Base-by-base conservation (phyloP, 1,140 invertebrate species). In the Drosophila subpulchrella region DNA sequence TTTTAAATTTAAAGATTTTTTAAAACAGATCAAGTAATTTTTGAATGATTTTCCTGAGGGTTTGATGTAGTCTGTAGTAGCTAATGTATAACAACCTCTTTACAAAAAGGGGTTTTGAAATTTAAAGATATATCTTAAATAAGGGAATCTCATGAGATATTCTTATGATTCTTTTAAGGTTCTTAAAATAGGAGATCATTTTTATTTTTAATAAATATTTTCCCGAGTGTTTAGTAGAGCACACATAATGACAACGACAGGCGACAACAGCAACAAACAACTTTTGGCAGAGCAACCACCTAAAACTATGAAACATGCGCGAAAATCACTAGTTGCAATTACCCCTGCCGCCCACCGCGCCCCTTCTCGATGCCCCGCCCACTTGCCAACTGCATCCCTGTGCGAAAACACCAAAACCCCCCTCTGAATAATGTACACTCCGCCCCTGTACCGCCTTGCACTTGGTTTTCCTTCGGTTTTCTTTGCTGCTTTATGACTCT, bases 221-320 rank as follows among this genome's bases (percentile, higher is more conserved):
- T 51, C 8, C n/a, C 0, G n/a, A 53, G 36, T 74, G 58, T 39
- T 61, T 48, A 48, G 55, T 77, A 61, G 68, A 81, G 77, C 68
- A 83, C 55, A 79, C 73, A 88, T 77, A 88, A 88, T 83, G 83
- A 83, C 81, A 86, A 89, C 84, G 76, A 81, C 80, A 78, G 68
- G 48, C 75, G 68, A 78, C 62, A 83, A 59, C 66, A 70, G 56
- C 74, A 85, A 61, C 44, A 70, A 65, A 61, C 39, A 81, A 56
- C 30, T 71, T 71, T 71, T 71, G 51, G 68, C 51, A 56, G 53
- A 63, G 60, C 54, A 70, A 73, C 67, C 78, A 71, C 76, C 82
- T 86, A 82, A 86, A 83, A 88, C 76, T 86, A 83, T 79, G 79
- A 86, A 86, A 86, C 75, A 86, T 82, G 79, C 82, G 83, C 83